Evolutionary conservation across 2,888 invertebrate genomes (phyloP).

Genomic region (Spialia ferax): DNA sequence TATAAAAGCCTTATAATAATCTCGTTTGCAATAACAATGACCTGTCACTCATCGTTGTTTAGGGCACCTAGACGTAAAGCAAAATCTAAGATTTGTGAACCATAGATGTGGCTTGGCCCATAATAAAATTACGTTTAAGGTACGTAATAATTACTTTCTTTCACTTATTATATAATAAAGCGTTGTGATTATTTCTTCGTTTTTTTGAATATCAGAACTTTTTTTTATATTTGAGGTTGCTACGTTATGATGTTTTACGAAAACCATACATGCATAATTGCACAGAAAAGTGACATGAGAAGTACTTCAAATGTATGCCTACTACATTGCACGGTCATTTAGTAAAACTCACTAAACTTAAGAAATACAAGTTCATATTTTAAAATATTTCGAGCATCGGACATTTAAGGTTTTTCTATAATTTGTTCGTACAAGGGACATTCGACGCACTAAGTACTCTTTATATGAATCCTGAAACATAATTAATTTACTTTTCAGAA

Average conservation of each 20-base stretch:
- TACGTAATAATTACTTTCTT: not conserved
- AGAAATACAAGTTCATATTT: too few species aligned
- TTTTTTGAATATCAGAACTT: not conserved
- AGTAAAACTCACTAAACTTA: too few species aligned
- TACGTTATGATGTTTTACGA: conserved; percentile 13
- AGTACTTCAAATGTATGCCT: not conserved
- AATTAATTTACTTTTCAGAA: too few species aligned
- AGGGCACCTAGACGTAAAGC: not conserved
- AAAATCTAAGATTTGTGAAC: not conserved
- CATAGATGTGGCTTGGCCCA: not conserved
- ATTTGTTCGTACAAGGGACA: too few species aligned
- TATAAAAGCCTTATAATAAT: too few species aligned
- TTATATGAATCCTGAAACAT: too few species aligned
- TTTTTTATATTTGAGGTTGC: conserved; percentile 46
- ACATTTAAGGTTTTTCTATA: too few species aligned
- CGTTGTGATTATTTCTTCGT: conserved; percentile 19
- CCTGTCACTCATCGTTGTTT: not conserved
- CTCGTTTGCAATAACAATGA: not conserved
- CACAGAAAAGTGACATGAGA: not conserved
- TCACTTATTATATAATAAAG: conserved; percentile 12
- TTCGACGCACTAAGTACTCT: too few species aligned
- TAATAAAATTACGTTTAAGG: not conserved
- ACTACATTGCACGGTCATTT: not conserved
- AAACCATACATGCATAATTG: too few species aligned
- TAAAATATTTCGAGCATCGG: too few species aligned